Evolutionary conservation across 2,888 invertebrate genomes (phyloP), one percentile per base, ranked within the genome.

Genomic region (Lampropteryx suffumata): DNA sequence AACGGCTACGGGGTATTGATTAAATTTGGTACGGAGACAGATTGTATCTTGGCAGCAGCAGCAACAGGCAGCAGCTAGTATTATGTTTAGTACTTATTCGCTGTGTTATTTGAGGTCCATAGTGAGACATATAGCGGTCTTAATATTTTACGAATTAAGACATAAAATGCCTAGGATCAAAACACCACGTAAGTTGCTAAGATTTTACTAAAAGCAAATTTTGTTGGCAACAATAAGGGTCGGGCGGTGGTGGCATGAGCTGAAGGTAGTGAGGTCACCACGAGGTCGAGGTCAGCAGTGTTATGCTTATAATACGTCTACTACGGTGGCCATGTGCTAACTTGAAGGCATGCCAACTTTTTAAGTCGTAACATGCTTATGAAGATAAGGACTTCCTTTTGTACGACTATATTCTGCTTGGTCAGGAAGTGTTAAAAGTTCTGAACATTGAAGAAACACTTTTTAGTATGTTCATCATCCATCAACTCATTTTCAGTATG

Each of bases 241-340:
- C 24, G 58, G 59, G 49, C 56, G 66, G 71, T 76, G 73, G 73
- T 69, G 73, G 79, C 75, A 75, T 28, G 39, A 35, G 40, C 13
- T 39, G 65, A 62, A 50, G 59, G 60, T 56, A 61, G 57, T 55
- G 59, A 55, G 59, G 57, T 59, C 62, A 56, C 46, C 46, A 34
- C 51, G 67, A 64, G 76, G 78, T 79, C 76, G 75, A 73, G 80
- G 82, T 55, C 75, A 50, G 32, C 61, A 64, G 66, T 71, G 41
- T 47, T 57, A 52, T 59, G 57, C 57, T 61, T 61, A 61, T 62
- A 60, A 62, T 57, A 60, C 56, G 65, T 52, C 59, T 64, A 59
- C 64, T 64, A 61, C 55, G 43, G 40, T 40, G 34, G 30, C 54
- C 57, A 55, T 45, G 50, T 56, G 50, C 39, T 55, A 9, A 34